These are phyloP conservation scores for Eulemur coronatus DNA, from an alignment of 2,797 vertebrate genomes.

Conservation along the genomic window DNA sequence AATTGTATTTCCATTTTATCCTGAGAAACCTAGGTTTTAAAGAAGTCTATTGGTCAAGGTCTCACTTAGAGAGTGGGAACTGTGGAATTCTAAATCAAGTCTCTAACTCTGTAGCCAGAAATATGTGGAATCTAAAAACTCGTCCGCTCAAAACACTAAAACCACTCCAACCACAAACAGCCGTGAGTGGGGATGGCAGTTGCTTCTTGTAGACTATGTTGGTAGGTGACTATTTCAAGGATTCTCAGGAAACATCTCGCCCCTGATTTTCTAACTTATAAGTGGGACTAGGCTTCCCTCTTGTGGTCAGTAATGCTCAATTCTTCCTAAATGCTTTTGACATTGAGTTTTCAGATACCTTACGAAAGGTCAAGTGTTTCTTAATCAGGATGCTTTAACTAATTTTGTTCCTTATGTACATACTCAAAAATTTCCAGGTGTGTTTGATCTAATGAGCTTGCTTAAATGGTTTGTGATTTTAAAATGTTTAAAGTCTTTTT, in stretches of 20 bases:
- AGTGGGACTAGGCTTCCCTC: neutral
- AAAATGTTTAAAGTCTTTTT: neutral
- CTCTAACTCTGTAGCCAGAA: no score
- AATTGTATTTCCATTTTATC: neutral
- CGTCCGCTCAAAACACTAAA: neutral
- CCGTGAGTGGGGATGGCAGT: neutral
- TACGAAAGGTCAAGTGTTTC: neutral
- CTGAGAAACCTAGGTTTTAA: neutral
- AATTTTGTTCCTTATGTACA: neutral
- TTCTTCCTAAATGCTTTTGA: neutral
- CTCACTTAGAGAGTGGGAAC: neutral
- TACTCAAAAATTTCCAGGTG: neutral
- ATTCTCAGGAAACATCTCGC: neutral
- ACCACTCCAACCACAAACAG: neutral
- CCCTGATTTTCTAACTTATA: neutral
- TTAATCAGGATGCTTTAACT: neutral
- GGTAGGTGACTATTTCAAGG: neutral
- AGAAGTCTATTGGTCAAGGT: neutral
- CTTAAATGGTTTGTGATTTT: neutral
- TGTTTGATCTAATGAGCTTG: neutral
- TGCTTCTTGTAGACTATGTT: neutral
- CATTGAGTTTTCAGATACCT: neutral
- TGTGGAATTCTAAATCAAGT: neutral
- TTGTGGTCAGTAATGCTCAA: neutral
- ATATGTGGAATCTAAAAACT: neutral